These are phyloP conservation scores for Alligator sinensis DNA, from an alignment of 2,113 vertebrate genomes.

Conservation along the genomic window DNA sequence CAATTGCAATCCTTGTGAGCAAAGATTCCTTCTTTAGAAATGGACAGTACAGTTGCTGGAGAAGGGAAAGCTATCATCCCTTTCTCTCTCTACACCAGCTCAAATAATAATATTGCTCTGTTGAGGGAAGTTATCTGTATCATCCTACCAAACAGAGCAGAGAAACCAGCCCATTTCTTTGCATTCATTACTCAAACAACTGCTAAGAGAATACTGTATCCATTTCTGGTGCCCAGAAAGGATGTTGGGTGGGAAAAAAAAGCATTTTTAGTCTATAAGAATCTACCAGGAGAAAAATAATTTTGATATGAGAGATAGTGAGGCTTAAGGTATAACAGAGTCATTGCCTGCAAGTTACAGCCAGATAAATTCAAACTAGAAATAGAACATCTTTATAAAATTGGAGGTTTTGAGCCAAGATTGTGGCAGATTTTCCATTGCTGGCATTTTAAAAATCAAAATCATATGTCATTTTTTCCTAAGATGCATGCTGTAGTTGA, in stretches of 20 bases:
- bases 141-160: not conserved
- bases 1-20: not conserved
- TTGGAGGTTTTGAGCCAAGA: not conserved
- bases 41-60: not conserved
- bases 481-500: not conserved
- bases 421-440: not conserved
- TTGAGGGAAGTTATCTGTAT: not conserved
- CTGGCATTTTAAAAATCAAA: not conserved
- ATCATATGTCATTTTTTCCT: not conserved
- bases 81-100: not conserved
- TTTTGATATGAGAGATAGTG: not conserved
- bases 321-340: not conserved
- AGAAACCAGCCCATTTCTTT: not conserved
- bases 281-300: not conserved
- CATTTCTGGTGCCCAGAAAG: not conserved
- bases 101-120: not conserved
- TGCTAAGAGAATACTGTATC: not conserved
- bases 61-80: not conserved
- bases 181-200: not conserved
- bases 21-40: not conserved
- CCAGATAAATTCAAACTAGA: not conserved
- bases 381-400: not conserved
- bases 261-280: not conserved
- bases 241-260: not conserved
- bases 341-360: rapidly evolving